Percentiles rank a stretch among this genome's conserved stretches.
phyloP scores from a whole-genome alignment of 2,888 invertebrate species.

The Tipula confusa region DNA sequence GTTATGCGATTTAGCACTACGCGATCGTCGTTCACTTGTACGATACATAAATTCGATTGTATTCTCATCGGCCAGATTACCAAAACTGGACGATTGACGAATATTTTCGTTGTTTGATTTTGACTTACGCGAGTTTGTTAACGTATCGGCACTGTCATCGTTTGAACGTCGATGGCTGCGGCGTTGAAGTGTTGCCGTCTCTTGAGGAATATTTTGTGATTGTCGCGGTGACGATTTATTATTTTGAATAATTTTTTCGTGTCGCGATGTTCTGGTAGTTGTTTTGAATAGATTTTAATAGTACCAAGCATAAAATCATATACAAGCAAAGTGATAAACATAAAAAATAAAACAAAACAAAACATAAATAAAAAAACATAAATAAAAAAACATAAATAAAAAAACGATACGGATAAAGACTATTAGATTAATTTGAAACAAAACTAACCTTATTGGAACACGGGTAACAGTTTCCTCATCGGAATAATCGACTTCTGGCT shows the following conservation, averaged over 20 bases:
- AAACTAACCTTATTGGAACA: constrained; percentile 52
- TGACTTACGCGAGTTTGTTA: background rate
- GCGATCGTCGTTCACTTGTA: constrained; percentile 33
- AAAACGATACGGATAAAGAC: constrained; percentile 35
- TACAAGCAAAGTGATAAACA: constrained; percentile 40
- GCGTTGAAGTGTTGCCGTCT: background rate
- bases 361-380: too few species aligned
- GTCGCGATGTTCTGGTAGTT: constrained; percentile 31
- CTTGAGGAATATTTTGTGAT: constrained; percentile 21
- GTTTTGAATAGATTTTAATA: background rate
- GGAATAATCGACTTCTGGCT: constrained; percentile 86
- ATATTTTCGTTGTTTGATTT: background rate
- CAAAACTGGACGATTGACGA: constrained; percentile 38
- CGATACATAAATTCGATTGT: constrained; percentile 47
- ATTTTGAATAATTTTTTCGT: background rate
- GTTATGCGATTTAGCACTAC: constrained; percentile 33
- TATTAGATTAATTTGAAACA: background rate
- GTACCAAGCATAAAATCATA: constrained; percentile 41
- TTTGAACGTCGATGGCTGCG: background rate
- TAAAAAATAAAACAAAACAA: constrained; percentile 40
- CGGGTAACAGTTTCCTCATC: constrained; percentile 75
- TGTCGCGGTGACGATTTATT: background rate
- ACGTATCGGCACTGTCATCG: background rate
- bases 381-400: constrained; percentile 30
- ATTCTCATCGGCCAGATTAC: constrained; percentile 41